A percentile compares a stretch with the other conserved stretches of the same genome.
Conservation (phyloP, 2,888 invertebrate genomes). For the Tubulanus polymorphus region DNA sequence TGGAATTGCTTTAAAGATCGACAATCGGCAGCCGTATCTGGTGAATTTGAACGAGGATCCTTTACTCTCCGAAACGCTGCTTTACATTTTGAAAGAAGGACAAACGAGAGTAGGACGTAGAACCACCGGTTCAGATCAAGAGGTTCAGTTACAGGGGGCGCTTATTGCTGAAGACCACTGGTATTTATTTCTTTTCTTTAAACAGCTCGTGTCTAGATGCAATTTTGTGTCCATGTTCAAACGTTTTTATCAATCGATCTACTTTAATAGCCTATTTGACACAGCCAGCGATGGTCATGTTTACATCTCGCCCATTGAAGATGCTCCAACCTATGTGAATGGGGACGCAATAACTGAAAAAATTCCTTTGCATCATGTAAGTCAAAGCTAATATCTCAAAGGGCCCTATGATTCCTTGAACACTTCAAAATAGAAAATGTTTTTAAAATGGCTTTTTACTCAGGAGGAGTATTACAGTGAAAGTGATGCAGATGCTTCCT, state of each 20-base stretch:
- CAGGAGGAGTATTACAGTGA: too few relatives aligned
- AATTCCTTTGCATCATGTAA: constrained; percentile 43
- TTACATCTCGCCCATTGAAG: constrained; percentile 38
- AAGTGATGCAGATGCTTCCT: too few relatives aligned
- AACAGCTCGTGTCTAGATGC: too few relatives aligned
- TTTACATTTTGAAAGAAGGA: constrained; percentile 58
- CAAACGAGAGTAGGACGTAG: constrained; percentile 55
- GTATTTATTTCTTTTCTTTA: constrained; percentile 52
- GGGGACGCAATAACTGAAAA: constrained; percentile 39
- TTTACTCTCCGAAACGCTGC: constrained; percentile 61
- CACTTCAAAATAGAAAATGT: too few relatives aligned
- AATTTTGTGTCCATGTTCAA: background rate
- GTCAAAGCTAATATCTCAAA: too few relatives aligned
- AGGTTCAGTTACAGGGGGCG: constrained; percentile 63
- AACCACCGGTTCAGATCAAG: constrained; percentile 49
- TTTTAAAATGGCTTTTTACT: too few relatives aligned
- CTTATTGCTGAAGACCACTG: constrained; percentile 63
- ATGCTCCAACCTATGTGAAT: constrained; percentile 49
- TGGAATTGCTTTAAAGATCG: constrained; percentile 58
- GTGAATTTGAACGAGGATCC: constrained; percentile 66
- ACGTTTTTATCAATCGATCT: background rate
- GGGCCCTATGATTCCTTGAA: too few relatives aligned
- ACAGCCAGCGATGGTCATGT: constrained; percentile 18
- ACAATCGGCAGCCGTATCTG: constrained; percentile 59
- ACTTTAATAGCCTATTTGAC: background rate